Conservation (phyloP, 1,140 invertebrate species). For the Trissolcus basalis region DNA sequence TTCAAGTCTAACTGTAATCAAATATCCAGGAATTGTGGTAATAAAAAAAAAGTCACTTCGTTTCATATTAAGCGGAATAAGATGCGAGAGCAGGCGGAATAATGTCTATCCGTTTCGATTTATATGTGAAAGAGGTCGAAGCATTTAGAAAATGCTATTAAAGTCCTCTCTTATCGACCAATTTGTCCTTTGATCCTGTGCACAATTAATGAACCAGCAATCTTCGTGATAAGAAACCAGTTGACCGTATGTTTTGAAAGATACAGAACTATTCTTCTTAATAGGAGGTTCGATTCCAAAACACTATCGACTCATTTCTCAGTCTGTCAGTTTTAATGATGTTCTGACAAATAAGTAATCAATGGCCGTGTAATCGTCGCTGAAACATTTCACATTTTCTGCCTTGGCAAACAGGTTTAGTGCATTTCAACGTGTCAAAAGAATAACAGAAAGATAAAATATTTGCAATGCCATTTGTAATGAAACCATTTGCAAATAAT, state of each 20-base stretch:
- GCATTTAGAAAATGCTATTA: conserved; percentile 59
- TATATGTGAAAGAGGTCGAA: conserved; percentile 30
- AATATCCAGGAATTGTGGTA: conserved; percentile 13
- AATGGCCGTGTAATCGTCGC: conserved; percentile 38
- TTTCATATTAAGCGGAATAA: conserved; percentile 28
- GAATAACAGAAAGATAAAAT: background rate
- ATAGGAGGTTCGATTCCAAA: conserved; percentile 36
- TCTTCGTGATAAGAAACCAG: conserved; percentile 58
- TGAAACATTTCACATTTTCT: conserved; percentile 28
- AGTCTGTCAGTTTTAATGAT: conserved; percentile 51
- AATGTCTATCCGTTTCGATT: conserved; percentile 32
- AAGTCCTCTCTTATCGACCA: conserved; percentile 54
- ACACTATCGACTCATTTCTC: conserved; percentile 34
- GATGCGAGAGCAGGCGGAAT: conserved; percentile 34
- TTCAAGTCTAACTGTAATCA: conserved; percentile 4
- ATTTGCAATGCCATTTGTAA: no score
- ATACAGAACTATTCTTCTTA: conserved; percentile 46
- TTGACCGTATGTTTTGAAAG: conserved; percentile 55
- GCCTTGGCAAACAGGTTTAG: conserved; percentile 25
- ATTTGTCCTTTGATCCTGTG: conserved; percentile 60
- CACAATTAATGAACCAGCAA: conserved; percentile 58
- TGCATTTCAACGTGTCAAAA: conserved; percentile 1
- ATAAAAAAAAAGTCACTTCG: conserved; percentile 27
- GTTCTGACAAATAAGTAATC: conserved; percentile 48
- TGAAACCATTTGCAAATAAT: no score